Evolutionary conservation across 2,888 invertebrate species (phyloP).

Genomic region (Polyploca ridens): DNA sequence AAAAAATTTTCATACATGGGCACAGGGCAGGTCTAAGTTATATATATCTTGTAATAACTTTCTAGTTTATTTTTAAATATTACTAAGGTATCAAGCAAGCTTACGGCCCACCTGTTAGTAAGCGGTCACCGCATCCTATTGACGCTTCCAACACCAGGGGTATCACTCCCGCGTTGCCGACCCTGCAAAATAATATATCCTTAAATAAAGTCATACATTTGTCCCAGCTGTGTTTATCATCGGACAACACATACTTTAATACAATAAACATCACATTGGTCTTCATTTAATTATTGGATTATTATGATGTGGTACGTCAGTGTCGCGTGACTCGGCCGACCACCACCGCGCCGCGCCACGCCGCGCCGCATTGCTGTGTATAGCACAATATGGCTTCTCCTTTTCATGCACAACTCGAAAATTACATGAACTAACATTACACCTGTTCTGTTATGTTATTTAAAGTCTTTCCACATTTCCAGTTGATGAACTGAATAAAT

Average conservation of each 20-base stretch:
- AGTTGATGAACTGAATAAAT: not conserved
- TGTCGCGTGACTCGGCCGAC: constrained; percentile 44
- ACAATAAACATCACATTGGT: constrained; percentile 43
- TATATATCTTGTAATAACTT: too few relatives aligned
- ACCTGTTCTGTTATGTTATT: not conserved
- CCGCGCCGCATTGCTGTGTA: constrained; percentile 25
- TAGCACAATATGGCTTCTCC: constrained; percentile 1
- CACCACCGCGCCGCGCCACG: constrained; percentile 15
- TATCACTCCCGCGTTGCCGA: too few relatives aligned
- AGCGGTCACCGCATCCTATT: too few relatives aligned
- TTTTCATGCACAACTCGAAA: not conserved
- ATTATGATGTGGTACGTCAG: constrained; percentile 41
- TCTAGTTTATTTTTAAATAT: too few relatives aligned
- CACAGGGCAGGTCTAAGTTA: too few relatives aligned
- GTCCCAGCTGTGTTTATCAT: too few relatives aligned
- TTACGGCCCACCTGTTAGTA: too few relatives aligned
- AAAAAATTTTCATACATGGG: too few relatives aligned
- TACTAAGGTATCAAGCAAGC: too few relatives aligned
- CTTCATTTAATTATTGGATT: constrained; percentile 71
- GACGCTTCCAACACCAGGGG: too few relatives aligned
- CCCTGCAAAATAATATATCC: too few relatives aligned
- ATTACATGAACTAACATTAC: not conserved
- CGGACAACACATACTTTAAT: not conserved
- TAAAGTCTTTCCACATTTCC: not conserved
- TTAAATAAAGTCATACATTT: too few relatives aligned